These are phyloP conservation scores for Cephalopterus ornatus DNA, from an alignment of 2,113 vertebrate species.

Conservation along the genomic window DNA sequence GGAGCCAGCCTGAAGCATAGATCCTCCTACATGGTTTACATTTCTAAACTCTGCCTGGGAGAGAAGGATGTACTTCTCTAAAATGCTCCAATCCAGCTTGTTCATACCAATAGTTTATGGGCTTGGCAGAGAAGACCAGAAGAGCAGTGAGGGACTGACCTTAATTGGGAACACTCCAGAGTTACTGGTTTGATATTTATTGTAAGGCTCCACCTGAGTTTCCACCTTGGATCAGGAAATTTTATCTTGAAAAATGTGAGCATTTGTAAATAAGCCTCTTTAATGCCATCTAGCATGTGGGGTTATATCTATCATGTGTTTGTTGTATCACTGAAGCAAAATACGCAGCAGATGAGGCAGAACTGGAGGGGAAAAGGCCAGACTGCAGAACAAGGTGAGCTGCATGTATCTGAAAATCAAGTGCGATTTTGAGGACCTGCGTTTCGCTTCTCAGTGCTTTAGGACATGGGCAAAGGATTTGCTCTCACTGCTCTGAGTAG, in stretches of 20 bases:
- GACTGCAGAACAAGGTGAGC: background rate
- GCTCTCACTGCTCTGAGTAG: background rate
- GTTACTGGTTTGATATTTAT: background rate
- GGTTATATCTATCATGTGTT: background rate
- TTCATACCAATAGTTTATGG: background rate
- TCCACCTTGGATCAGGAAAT: background rate
- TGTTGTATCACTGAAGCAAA: background rate
- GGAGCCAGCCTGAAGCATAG: constrained; percentile 48
- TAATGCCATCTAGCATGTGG: accelerated
- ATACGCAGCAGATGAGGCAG: background rate
- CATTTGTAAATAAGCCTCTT: background rate
- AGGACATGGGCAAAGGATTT: background rate
- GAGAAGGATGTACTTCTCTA: background rate
- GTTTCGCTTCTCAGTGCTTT: background rate
- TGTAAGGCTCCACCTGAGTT: background rate
- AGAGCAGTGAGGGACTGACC: background rate
- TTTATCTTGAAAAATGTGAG: background rate
- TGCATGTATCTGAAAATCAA: background rate
- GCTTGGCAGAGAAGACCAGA: background rate
- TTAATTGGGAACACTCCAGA: background rate
- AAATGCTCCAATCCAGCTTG: background rate
- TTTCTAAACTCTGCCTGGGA: constrained; percentile 37
- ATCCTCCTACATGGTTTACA: constrained; percentile 42
- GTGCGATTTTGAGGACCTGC: background rate
- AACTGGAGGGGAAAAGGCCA: background rate